Percentiles rank a stretch among this genome's conserved stretches.
phyloP scores from a whole-genome alignment of 2,113 vertebrate species.

The Bubo blakistoni region DNA sequence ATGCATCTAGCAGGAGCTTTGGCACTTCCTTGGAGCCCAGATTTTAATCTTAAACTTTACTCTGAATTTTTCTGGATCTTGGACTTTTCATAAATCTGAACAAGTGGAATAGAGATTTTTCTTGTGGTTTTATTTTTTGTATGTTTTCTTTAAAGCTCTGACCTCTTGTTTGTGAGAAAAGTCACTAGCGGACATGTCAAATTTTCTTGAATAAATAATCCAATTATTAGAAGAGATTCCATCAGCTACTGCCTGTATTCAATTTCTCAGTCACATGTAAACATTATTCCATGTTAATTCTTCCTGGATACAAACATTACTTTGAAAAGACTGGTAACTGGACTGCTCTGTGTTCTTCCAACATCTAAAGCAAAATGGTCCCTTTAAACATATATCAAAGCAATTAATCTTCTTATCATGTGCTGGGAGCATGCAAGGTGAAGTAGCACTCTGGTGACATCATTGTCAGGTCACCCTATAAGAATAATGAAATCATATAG shows the following conservation, averaged over 20 bases:
- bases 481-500: constrained; percentile 71
- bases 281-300: background rate
- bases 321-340: background rate
- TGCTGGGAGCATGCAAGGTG: constrained; percentile 40
- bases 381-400: constrained; percentile 30
- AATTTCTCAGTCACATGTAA: background rate
- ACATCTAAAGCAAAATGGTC: constrained; percentile 4
- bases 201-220: constrained; percentile 38
- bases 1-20: background rate
- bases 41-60: background rate
- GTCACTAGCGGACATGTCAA: background rate
- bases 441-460: constrained; percentile 62
- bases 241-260: background rate
- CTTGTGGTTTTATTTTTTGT: background rate
- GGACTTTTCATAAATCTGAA: background rate
- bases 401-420: constrained; percentile 61
- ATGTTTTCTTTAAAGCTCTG: background rate
- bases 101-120: background rate
- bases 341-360: background rate
- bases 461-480: constrained; percentile 63
- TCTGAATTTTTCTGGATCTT: background rate
- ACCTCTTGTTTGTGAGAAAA: background rate
- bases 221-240: constrained; percentile 11
- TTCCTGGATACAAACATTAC: constrained; percentile 36
- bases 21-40: background rate